Evolutionary conservation across 2,797 vertebrate species (phyloP).

Genomic region (Myripristis murdjan): DNA sequence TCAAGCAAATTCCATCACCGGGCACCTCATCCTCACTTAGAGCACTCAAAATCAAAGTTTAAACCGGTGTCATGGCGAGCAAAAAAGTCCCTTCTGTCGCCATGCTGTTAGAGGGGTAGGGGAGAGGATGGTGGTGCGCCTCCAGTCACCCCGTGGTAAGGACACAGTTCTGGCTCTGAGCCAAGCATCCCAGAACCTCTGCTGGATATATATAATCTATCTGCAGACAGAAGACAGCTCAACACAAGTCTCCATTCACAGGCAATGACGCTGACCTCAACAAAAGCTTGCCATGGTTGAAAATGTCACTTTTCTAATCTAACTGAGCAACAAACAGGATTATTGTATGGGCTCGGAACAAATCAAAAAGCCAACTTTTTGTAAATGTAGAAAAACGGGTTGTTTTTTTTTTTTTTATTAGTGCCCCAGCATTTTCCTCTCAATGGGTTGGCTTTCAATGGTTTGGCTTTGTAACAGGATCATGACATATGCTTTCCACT

Average conservation of each 20-base stretch:
- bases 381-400: neutral
- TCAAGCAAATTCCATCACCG: neutral
- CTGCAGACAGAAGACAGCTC: constrained; percentile 4
- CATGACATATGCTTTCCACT: constrained; percentile 28
- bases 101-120: neutral
- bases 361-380: neutral
- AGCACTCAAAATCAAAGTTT: neutral
- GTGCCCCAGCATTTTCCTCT: neutral
- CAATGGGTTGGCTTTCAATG: neutral
- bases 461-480: neutral
- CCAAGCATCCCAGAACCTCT: constrained; percentile 51
- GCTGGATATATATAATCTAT: constrained; percentile 42
- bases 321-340: too few relatives aligned
- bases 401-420: neutral
- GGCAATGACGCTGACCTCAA: neutral
- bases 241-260: constrained; percentile 3
- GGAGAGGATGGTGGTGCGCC: constrained; percentile 15
- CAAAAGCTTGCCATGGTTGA: neutral
- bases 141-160: constrained; percentile 33
- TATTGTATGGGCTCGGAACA: too few relatives aligned
- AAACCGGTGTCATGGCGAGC: neutral
- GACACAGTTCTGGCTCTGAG: constrained; percentile 35
- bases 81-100: neutral
- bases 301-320: neutral
- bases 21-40: neutral